phyloP scores from a whole-genome alignment of 2,888 invertebrate species.

The Cremastinae sp. region DNA sequence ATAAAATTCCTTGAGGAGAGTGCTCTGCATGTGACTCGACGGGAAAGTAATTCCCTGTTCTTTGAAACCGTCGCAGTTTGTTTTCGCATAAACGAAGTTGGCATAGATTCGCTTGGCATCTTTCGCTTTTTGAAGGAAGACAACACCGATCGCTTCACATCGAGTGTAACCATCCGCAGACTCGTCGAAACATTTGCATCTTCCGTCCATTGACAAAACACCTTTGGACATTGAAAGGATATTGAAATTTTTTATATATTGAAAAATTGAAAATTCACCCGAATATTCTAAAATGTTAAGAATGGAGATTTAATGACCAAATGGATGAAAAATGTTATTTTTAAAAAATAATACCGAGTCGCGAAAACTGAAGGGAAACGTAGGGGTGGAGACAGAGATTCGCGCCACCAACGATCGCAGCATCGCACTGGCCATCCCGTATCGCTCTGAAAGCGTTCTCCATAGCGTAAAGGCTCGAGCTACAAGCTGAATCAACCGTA shows the following conservation, averaged over 20 bases:
- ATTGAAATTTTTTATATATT: background rate
- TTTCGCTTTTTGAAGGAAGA: slow-evolving; percentile 87
- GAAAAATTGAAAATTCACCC: background rate
- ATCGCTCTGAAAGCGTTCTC: slow-evolving; percentile 91
- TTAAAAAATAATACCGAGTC: slow-evolving; percentile 79
- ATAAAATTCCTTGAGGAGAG: slow-evolving; percentile 83
- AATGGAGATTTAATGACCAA: background rate
- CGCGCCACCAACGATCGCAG: slow-evolving; percentile 93
- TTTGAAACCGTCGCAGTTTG: slow-evolving; percentile 83
- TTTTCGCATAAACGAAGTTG: slow-evolving; percentile 82
- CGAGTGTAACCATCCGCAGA: slow-evolving; percentile 91
- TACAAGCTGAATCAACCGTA: slow-evolving; percentile 95
- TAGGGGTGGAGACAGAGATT: slow-evolving; percentile 93
- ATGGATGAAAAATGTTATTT: background rate
- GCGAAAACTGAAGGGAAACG: slow-evolving; percentile 91
- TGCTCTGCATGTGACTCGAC: slow-evolving; percentile 73
- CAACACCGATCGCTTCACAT: slow-evolving; percentile 88
- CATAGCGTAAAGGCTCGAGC: slow-evolving; percentile 94
- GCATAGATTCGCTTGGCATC: slow-evolving; percentile 81
- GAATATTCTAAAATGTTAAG: background rate
- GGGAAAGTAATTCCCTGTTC: slow-evolving; percentile 78
- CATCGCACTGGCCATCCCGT: slow-evolving; percentile 90
- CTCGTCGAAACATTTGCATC: slow-evolving; percentile 95
- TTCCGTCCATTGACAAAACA: slow-evolving; percentile 91
- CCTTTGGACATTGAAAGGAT: too few species aligned